A percentile compares a stretch with the other conserved stretches of the same genome.
These are phyloP conservation scores for Drosophila nebulosa DNA, from an alignment of 1,140 invertebrate species.

Conservation along the genomic window DNA sequence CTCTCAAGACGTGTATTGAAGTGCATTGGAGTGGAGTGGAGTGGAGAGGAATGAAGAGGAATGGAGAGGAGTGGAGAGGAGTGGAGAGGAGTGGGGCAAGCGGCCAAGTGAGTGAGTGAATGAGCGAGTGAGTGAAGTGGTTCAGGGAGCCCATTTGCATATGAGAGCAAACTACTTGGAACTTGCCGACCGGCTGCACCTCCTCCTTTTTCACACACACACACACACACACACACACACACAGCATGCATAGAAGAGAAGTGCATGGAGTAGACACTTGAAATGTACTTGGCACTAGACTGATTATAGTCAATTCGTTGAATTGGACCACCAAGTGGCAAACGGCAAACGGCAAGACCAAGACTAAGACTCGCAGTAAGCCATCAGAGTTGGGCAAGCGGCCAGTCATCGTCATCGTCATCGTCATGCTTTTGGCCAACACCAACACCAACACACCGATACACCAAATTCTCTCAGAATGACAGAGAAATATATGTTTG, in stretches of 20 bases:
- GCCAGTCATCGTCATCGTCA: conserved; percentile 68
- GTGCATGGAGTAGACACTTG: conserved; percentile 75
- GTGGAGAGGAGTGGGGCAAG: too few relatives aligned
- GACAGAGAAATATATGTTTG: neutral
- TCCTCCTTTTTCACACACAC: conserved; percentile 19
- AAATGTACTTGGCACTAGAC: conserved; percentile 78
- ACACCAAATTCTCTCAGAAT: neutral
- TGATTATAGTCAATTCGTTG: conserved; percentile 79
- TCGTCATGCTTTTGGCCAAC: conserved; percentile 26
- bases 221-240: conserved; percentile 22
- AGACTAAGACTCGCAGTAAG: neutral
- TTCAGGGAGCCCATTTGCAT: conserved; percentile 59
- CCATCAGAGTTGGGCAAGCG: conserved; percentile 55
- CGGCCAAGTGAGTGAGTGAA: conserved; percentile 15
- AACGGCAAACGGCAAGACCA: conserved; percentile 5
- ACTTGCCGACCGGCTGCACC: conserved; percentile 53
- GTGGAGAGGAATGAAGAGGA: conserved; percentile 16
- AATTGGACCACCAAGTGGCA: conserved; percentile 75
- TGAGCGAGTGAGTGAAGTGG: conserved; percentile 26
- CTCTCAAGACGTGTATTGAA: conserved; percentile 11
- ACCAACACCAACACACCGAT: neutral
- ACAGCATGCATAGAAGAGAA: conserved; percentile 44
- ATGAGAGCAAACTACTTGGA: conserved; percentile 63
- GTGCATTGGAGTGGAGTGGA: conserved; percentile 24
- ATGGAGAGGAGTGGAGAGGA: neutral